Conservation (phyloP, 2,797 vertebrate species). For the Argyrosomus regius region DNA sequence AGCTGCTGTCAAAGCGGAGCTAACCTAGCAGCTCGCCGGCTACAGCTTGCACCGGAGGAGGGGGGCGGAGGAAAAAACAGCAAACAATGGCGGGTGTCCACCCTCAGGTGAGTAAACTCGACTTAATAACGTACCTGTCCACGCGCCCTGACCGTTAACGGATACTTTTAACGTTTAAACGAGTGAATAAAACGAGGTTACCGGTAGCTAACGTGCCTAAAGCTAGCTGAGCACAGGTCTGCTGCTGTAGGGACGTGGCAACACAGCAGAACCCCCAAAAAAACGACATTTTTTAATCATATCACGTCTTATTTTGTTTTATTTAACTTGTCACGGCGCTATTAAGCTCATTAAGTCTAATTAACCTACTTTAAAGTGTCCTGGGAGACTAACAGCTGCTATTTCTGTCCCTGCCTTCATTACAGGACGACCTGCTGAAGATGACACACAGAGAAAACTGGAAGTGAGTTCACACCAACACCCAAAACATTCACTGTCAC, state of each 20-base stretch:
- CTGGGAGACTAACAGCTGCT: slow-evolving; percentile 39
- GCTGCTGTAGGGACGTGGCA: slow-evolving; percentile 42
- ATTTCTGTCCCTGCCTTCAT: slow-evolving; percentile 46
- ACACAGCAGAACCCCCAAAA: accelerated
- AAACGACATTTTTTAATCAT: accelerated
- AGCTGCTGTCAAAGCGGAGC: neutral
- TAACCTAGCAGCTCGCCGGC: slow-evolving; percentile 15
- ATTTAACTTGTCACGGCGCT: accelerated
- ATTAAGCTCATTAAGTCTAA: accelerated
- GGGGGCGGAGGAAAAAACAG: accelerated
- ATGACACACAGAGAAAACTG: slow-evolving; percentile 77
- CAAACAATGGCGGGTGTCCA: slow-evolving; percentile 55
- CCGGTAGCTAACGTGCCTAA: neutral
- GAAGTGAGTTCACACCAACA: slow-evolving; percentile 52
- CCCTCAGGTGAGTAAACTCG: slow-evolving; percentile 46
- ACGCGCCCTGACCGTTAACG: accelerated
- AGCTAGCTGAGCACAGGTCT: neutral
- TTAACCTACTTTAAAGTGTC: slow-evolving; percentile 33
- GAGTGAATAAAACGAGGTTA: neutral
- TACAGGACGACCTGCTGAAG: slow-evolving; percentile 78
- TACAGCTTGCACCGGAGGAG: neutral
- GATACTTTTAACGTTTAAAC: accelerated
- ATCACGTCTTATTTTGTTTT: accelerated
- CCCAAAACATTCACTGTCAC: accelerated
- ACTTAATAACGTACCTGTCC: accelerated